Percentiles rank a stretch among this genome's conserved stretches.
Conservation (phyloP, 2,113 vertebrate genomes). For the Rattus norvegicus region DNA sequence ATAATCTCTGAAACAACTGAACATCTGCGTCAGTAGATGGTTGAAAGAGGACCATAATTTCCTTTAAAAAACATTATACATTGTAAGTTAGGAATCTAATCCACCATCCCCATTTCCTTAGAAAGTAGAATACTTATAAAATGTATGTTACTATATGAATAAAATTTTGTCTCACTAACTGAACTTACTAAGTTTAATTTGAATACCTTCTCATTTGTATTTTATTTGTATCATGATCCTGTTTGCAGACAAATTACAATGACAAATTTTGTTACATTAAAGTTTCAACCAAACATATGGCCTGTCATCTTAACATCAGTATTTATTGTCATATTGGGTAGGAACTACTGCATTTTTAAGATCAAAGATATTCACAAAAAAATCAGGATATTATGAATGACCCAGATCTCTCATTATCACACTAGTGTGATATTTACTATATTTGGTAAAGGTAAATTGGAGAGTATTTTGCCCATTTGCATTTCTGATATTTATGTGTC, state of each 20-base stretch:
- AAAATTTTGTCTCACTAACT: not conserved
- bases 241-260: not conserved
- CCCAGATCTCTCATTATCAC: not conserved
- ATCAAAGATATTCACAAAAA: not conserved
- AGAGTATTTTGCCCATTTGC: not conserved
- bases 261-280: not conserved
- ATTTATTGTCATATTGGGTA: not conserved
- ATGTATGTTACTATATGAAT: slow-evolving; percentile 29
- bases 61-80: not conserved
- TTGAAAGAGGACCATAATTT: not conserved
- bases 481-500: not conserved
- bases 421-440: not conserved
- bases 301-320: slow-evolving; percentile 5
- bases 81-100: not conserved
- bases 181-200: slow-evolving; percentile 21
- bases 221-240: not conserved
- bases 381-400: slow-evolving; percentile 8
- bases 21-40: not conserved
- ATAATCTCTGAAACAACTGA: not conserved
- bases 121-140: not conserved
- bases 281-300: not conserved
- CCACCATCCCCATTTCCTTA: not conserved
- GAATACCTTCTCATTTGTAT: not conserved
- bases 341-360: not conserved
- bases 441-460: not conserved